Conservation (phyloP, 2,888 invertebrate species). For the Chrysolina haemoptera region DNA sequence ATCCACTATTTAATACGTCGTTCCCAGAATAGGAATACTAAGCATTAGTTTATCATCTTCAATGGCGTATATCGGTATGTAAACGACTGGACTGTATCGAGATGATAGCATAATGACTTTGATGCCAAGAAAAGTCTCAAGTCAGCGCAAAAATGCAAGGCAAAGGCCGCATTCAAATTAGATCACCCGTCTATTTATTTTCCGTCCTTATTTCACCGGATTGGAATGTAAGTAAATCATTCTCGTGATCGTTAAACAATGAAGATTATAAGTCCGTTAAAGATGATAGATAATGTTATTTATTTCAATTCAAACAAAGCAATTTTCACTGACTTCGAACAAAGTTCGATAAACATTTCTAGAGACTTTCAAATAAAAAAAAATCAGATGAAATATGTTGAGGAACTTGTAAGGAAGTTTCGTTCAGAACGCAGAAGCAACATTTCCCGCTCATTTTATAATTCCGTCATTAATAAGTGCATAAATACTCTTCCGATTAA, state of each 20-base stretch:
- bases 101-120: neutral
- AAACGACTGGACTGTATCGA: constrained; percentile 12
- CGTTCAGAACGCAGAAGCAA: no score
- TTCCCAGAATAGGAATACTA: neutral
- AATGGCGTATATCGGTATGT: neutral
- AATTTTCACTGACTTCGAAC: neutral
- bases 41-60: neutral
- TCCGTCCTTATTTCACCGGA: neutral
- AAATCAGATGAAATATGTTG: neutral
- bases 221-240: constrained; percentile 9
- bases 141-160: neutral
- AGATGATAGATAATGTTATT: neutral
- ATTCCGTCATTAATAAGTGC: no score
- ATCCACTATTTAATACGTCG: neutral
- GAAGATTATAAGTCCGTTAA: neutral
- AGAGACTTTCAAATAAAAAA: neutral
- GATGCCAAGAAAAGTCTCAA: neutral
- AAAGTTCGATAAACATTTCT: neutral
- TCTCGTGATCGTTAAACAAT: neutral
- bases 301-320: neutral
- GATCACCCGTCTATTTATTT: constrained; percentile 6
- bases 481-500: no score
- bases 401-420: no score
- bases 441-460: no score
- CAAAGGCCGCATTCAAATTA: constrained; percentile 20